Evolutionary conservation across 1,140 invertebrate species (phyloP).

Genomic region (Drosophila prosaltans): DNA sequence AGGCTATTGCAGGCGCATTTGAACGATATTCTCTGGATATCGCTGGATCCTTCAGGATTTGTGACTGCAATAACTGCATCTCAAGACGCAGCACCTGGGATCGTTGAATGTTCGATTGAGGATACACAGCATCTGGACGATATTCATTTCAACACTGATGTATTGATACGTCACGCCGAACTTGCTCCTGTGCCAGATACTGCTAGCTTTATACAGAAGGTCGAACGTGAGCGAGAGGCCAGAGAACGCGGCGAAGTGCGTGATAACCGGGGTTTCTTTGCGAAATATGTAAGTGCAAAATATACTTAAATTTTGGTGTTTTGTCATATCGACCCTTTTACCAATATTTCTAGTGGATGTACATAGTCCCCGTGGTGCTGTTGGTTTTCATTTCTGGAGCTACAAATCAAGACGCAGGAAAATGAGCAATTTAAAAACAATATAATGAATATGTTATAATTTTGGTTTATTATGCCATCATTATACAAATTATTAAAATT

Average conservation of each 20-base stretch:
- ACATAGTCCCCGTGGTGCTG: constrained; percentile 94
- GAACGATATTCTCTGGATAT: constrained; percentile 88
- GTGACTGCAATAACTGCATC: constrained; percentile 87
- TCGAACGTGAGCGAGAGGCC: constrained; percentile 94
- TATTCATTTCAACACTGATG: constrained; percentile 88
- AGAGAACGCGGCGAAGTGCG: constrained; percentile 94
- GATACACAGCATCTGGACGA: constrained; percentile 81
- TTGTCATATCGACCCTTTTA: background rate
- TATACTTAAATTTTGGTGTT: background rate
- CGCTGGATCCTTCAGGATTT: constrained; percentile 88
- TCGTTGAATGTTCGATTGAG: constrained; percentile 82
- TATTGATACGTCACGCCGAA: constrained; percentile 89
- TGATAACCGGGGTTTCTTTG: constrained; percentile 96
- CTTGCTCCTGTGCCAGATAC: constrained; percentile 94
- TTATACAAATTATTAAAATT: constrained; percentile 7
- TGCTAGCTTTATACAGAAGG: constrained; percentile 94
- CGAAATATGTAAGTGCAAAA: constrained; percentile 95
- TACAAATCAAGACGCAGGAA: constrained; percentile 88
- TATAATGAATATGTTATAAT: background rate
- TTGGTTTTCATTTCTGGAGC: constrained; percentile 93
- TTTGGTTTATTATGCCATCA: background rate
- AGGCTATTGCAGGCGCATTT: constrained; percentile 86
- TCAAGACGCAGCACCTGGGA: constrained; percentile 84
- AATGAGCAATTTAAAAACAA: constrained; percentile 40
- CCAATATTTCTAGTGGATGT: constrained; percentile 94